Base-by-base conservation (phyloP, 2,797 vertebrate species). In the Parambassis ranga region DNA sequence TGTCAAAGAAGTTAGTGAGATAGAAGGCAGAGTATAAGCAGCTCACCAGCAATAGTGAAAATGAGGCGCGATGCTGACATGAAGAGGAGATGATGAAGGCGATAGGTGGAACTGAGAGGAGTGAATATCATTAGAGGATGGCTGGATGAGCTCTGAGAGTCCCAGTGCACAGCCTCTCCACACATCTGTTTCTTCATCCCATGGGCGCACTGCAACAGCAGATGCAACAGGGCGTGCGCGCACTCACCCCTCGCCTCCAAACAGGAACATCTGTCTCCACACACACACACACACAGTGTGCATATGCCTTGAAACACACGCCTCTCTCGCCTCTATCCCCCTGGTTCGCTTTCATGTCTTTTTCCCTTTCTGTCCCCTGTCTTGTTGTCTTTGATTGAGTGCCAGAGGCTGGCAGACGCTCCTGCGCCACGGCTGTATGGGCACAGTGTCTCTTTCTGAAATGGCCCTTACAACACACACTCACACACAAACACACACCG, bases 291-390 rank as follows among this genome's bases (percentile, higher is more conserved):
- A n/a, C n/a, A n/a, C n/a, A n/a, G n/a, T n/a, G n/a, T n/a, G n/a
- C 88, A 87, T 80, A 87, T 81, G 84, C 59, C 80, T 56, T 24
- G 41, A 35, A 80, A 80, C 68, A 61, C 35, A 42, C 74, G 57
- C 76, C 78, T 57, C 60, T 59, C 49, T 65, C 31, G 28, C 65
- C 74, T 71, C 63, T 48, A 43, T 51, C 43, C 16, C 39, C 57
- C 33, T 28, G 7, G 55, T 71, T 81, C 19, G n/a, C 85, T 87
- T 87, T 90, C 85, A 87, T 87, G 74, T 85, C 67, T 70, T 73
- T 74, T 71, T 80, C 73, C 67, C 66, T 81, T 33, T 81, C 75
- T 73, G 71, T 86, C 58, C 65, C 52, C 48, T 52, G 36, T 74
- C 73, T 78, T 22, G 60, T 70, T 74, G 74, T 53, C 82, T 89